Percentiles rank a stretch among this genome's conserved stretches.
These are phyloP conservation scores for Sinocyclocheilus maitianheensis DNA, from an alignment of 2,113 vertebrate genomes.

Conservation along the genomic window DNA sequence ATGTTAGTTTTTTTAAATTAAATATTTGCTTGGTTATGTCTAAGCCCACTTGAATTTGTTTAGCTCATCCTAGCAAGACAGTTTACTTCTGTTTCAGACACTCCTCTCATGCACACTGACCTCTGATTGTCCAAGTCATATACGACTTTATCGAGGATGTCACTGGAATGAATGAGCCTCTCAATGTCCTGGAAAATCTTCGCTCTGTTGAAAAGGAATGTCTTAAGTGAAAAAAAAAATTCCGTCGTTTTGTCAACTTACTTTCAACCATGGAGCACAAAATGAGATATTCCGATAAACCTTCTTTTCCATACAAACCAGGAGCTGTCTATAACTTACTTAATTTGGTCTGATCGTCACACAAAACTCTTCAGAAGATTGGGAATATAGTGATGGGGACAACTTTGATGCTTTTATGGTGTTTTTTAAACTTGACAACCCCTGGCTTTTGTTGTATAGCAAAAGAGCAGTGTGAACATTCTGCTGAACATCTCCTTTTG, in stretches of 20 bases:
- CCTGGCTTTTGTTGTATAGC: no score
- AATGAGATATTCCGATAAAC: neutral
- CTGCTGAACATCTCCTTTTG: no score
- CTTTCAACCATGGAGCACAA: neutral
- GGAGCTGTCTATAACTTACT: neutral
- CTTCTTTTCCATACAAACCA: neutral
- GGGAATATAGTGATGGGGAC: neutral
- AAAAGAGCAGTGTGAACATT: no score
- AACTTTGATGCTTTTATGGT: neutral
- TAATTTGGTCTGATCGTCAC: neutral
- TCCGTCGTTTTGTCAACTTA: neutral
- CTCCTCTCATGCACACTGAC: conserved; percentile 70
- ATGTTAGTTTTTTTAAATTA: neutral
- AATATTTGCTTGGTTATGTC: no score
- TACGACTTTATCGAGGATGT: conserved; percentile 92
- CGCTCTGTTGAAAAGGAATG: conserved; percentile 75
- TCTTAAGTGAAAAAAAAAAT: neutral
- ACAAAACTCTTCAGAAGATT: neutral
- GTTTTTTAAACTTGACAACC: no score
- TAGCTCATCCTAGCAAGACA: neutral
- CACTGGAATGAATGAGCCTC: conserved; percentile 93
- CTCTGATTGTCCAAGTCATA: conserved; percentile 91
- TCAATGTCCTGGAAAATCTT: conserved; percentile 99
- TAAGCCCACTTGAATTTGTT: neutral
- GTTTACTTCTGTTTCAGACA: neutral